Percentiles rank a stretch among this genome's conserved stretches.
Evolutionary conservation across 53 echinoderm and acorn worm genomes (phyloP).

Genomic region (Antedon mediterranea): DNA sequence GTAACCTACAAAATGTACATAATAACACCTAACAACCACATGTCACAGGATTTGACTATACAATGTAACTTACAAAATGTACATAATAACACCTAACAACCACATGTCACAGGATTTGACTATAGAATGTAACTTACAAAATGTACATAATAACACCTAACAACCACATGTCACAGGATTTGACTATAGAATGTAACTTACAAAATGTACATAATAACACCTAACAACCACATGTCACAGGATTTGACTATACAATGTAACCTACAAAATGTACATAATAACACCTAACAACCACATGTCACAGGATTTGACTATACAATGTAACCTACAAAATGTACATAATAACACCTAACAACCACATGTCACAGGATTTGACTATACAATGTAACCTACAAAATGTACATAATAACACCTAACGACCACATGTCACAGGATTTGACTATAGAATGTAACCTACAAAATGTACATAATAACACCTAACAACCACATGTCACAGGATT

Average conservation of each 20-base stretch:
- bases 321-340: slow-evolving; percentile 99
- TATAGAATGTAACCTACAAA: too few relatives aligned
- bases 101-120: slow-evolving; percentile 99
- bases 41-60: slow-evolving; percentile 98
- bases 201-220: slow-evolving; percentile 98
- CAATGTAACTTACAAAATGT: too few relatives aligned
- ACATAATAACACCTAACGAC: slow-evolving; percentile 99
- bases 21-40: slow-evolving; percentile 99
- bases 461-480: slow-evolving; percentile 99
- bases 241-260: too few relatives aligned
- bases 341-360: slow-evolving; percentile 99
- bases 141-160: slow-evolving; percentile 99
- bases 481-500: slow-evolving; percentile 99
- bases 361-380: slow-evolving; percentile 98
- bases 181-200: too few relatives aligned
- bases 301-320: slow-evolving; percentile 98
- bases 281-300: slow-evolving; percentile 99
- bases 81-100: slow-evolving; percentile 99
- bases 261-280: slow-evolving; percentile 97
- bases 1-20: slow-evolving; percentile 99
- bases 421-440: slow-evolving; percentile 99
- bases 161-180: slow-evolving; percentile 99
- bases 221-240: slow-evolving; percentile 99
- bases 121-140: too few relatives aligned
- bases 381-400: too few relatives aligned